Base-by-base conservation (phyloP, 2,113 vertebrate genomes). In the Callocephalon fimbriatum region DNA sequence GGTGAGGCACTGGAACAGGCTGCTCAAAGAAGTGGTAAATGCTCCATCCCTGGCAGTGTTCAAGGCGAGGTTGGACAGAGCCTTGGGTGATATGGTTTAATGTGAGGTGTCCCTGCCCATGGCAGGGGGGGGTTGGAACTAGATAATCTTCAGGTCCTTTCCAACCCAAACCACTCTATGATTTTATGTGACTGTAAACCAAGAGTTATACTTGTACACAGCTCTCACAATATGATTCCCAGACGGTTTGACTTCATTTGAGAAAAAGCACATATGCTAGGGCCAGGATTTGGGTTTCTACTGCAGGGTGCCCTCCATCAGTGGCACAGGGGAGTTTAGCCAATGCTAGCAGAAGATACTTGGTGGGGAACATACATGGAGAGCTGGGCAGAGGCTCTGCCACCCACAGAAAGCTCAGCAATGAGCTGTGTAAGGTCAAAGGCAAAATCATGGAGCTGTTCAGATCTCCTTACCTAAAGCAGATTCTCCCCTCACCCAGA, bases 341-440 rank as follows among this genome's bases (percentile, higher is more conserved):
- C 51, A 75, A 59, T 15, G 29, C 26, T 37, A n/a, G 48, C 48
- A 90, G 18, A 4, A 70, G 32, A 10, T 50, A 22, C 7, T 22
- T 84, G 10, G 16, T 65, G 35, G 18, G 56, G 27, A 82, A 48
- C 0, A 0, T 15, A 45, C 7, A 9, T 1, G 45, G 13, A 78
- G n/a, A 62, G 35, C 25, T 2, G 13, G 35, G 29, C 42, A 91
- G 86, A 58, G 47, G 15, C n/a, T 32, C 65, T 48, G 6, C 12
- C 47, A 88, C 16, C 11, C 56, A 59, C 23, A 44, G 40, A 92
- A 83, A 90, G 35, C 23, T 32, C 47, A 93, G 59, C 38, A 87
- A 23, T 38, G 54, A 77, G 59, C 9, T 78, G 7, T 13, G 31
- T 45, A 72, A 74, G 31, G n/a, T 51, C 35, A 63, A 22, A 66